Conservation (phyloP, 2,888 invertebrate genomes). For the Neria commutata region DNA sequence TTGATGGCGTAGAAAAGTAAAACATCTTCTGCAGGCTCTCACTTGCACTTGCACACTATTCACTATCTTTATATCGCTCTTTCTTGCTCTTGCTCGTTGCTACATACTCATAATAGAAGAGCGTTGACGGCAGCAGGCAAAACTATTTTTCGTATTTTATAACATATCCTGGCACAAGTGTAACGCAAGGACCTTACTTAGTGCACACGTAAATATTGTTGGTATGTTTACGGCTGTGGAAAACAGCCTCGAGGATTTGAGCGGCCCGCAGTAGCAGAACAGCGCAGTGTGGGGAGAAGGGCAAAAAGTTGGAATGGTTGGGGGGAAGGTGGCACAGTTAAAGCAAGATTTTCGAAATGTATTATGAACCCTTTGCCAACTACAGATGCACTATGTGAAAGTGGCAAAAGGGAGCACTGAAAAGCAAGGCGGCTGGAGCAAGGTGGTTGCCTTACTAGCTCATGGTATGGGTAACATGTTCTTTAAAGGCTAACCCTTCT, state of each 20-base stretch:
- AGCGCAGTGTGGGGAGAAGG: not conserved
- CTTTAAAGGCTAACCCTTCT: too few species aligned
- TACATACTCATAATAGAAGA: not conserved
- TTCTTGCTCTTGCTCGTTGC: too few species aligned
- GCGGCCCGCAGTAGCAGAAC: not conserved
- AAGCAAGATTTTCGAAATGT: not conserved
- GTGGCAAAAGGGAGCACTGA: too few species aligned
- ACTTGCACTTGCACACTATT: not conserved
- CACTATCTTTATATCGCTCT: not conserved
- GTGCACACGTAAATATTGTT: constrained; percentile 2
- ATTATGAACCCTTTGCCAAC: too few species aligned
- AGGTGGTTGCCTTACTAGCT: too few species aligned
- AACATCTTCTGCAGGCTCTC: constrained; percentile 40
- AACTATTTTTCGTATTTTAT: constrained; percentile 37
- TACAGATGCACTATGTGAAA: too few species aligned
- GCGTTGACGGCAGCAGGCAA: constrained; percentile 11
- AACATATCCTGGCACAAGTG: constrained; percentile 40
- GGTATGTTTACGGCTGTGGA: constrained; percentile 14
- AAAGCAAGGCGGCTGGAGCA: too few species aligned
- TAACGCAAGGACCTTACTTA: constrained; percentile 27
- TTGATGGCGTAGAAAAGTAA: constrained; percentile 10
- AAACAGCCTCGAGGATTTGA: constrained; percentile 43
- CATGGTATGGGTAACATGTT: too few species aligned
- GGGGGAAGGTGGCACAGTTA: not conserved
- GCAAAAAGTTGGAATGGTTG: not conserved